Percentiles rank a stretch among this genome's conserved stretches.
Conservation (phyloP, 2,113 vertebrate genomes). For the Eulacestoma nigropectus region DNA sequence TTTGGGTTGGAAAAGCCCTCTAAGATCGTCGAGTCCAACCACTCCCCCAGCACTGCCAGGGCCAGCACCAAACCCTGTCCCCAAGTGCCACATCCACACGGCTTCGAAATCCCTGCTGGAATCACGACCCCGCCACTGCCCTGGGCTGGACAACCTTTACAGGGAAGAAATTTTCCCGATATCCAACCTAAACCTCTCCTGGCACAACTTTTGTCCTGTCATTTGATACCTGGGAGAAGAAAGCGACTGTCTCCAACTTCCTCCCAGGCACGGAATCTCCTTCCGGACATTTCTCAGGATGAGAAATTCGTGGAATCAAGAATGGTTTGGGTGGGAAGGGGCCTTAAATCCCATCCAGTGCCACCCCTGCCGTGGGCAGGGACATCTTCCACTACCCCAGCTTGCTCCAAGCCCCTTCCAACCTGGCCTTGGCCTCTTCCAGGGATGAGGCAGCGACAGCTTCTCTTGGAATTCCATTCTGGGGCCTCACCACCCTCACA, state of each 20-base stretch:
- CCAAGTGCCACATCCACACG: background rate
- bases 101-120: background rate
- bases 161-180: background rate
- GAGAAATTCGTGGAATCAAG: background rate
- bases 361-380: background rate
- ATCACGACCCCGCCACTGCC: too few species aligned
- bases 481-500: background rate
- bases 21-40: fast-evolving
- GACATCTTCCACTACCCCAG: fast-evolving
- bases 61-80: too few species aligned
- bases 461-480: background rate
- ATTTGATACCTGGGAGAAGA: background rate
- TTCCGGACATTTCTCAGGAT: background rate
- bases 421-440: background rate
- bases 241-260: fast-evolving
- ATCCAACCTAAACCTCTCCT: background rate
- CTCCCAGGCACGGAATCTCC: background rate
- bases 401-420: background rate
- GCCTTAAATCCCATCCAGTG: background rate
- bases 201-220: background rate
- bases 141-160: fast-evolving
- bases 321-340: background rate
- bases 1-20: background rate
- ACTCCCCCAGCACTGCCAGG: background rate
- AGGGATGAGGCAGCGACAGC: background rate